Evolutionary conservation across 1,140 invertebrate genomes (phyloP).

Genomic region (Atta colombica): DNA sequence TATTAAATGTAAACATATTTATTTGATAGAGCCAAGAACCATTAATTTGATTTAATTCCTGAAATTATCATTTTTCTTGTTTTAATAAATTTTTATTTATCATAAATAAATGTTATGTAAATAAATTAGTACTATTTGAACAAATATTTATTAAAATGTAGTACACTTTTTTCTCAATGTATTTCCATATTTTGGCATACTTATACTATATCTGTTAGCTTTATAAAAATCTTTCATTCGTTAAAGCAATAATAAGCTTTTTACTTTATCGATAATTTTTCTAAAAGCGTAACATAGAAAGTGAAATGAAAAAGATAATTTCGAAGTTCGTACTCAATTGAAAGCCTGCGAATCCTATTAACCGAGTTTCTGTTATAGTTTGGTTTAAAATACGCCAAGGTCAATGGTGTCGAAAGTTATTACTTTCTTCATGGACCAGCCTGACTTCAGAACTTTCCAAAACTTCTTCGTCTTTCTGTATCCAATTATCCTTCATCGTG

Average conservation of each 20-base stretch:
- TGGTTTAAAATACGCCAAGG: constrained; percentile 65
- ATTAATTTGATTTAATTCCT: no score
- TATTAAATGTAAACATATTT: no score
- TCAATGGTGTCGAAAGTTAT: constrained; percentile 55
- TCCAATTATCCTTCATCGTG: constrained; percentile 66
- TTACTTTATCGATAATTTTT: neutral
- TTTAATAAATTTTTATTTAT: no score
- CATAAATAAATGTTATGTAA: no score
- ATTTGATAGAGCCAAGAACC: no score
- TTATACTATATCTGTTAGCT: neutral
- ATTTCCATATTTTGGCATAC: neutral
- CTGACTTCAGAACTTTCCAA: constrained; percentile 57
- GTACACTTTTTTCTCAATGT: neutral
- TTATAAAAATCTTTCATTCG: neutral
- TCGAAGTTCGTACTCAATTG: constrained; percentile 13
- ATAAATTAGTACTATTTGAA: no score
- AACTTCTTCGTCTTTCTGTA: constrained; percentile 55
- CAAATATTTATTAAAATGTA: no score
- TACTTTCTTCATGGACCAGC: constrained; percentile 25
- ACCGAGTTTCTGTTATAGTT: constrained; percentile 60
- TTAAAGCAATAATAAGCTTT: neutral
- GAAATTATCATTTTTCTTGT: no score
- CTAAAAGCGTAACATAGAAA: neutral
- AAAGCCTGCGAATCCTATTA: constrained; percentile 31
- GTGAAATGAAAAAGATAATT: neutral